Conservation (phyloP, 2,113 vertebrate genomes). For the Phycodurus eques region DNA sequence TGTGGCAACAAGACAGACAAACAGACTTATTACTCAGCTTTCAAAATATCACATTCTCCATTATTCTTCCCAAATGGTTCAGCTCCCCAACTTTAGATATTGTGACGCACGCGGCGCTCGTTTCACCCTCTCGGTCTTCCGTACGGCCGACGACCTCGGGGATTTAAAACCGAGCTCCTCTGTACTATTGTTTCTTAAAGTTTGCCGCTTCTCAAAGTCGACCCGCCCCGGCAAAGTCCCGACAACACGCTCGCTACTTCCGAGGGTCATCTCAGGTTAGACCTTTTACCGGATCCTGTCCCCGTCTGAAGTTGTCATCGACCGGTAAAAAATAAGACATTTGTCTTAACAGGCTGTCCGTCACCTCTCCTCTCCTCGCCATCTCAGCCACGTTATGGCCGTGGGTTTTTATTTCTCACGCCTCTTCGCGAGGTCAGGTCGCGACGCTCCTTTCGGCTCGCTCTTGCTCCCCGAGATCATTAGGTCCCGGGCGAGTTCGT, state of each 20-base stretch:
- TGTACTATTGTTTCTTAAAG: background rate
- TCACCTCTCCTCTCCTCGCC: constrained; percentile 1
- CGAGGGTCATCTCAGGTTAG: constrained; percentile 9
- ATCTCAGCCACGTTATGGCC: background rate
- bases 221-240: constrained; percentile 14
- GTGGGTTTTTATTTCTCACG: constrained; percentile 8
- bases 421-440: constrained; percentile 25
- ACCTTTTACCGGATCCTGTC: background rate
- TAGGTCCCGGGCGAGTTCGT: constrained; percentile 30
- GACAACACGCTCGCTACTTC: background rate
- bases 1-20: no score
- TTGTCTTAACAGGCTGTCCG: background rate
- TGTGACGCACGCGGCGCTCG: no score
- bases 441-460: background rate
- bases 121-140: no score
- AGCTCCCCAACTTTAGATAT: no score
- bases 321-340: background rate
- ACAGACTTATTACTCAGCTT: no score
- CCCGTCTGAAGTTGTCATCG: constrained; percentile 11
- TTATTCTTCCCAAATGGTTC: no score
- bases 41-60: no score
- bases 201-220: constrained; percentile 20
- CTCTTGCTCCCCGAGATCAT: constrained; percentile 16
- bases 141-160: no score
- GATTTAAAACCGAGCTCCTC: background rate